Percentiles rank a stretch among this genome's conserved stretches.
Evolutionary conservation across 2,797 vertebrate genomes (phyloP).

Genomic region (Ficedula albicollis): DNA sequence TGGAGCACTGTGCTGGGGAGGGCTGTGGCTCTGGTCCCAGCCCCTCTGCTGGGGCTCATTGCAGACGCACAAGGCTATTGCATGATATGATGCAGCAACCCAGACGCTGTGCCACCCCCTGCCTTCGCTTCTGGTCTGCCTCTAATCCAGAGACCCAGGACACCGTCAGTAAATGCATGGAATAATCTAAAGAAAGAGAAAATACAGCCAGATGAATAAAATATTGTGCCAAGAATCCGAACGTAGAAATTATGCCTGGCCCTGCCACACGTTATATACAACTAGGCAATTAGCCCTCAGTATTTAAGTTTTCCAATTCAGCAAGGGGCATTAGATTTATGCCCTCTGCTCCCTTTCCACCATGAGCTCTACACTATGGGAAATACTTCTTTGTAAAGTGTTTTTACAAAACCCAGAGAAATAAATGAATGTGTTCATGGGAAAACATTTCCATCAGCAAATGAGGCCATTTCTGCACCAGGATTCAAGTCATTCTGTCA

Average conservation of each 20-base stretch:
- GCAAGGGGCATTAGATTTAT: background rate
- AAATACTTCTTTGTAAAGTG: background rate
- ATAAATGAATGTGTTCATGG: background rate
- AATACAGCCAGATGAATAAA: background rate
- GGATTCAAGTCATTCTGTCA: background rate
- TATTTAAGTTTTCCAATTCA: background rate
- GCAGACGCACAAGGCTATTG: fast-evolving
- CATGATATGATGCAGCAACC: fast-evolving
- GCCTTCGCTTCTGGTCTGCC: background rate
- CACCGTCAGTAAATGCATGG: background rate
- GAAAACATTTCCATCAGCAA: background rate
- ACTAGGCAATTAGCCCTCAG: background rate
- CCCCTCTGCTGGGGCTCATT: background rate
- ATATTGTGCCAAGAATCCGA: background rate
- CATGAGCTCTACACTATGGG: background rate
- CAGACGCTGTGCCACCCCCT: fast-evolving
- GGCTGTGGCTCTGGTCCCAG: background rate
- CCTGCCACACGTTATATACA: background rate
- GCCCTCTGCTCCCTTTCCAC: background rate
- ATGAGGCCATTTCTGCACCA: background rate
- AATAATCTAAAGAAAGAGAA: background rate
- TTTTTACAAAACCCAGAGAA: background rate
- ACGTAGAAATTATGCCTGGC: background rate
- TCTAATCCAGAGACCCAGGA: background rate
- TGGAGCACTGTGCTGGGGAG: background rate